These are phyloP conservation scores for Chrysemys picta DNA, from an alignment of 2,113 vertebrate species.

Conservation along the genomic window DNA sequence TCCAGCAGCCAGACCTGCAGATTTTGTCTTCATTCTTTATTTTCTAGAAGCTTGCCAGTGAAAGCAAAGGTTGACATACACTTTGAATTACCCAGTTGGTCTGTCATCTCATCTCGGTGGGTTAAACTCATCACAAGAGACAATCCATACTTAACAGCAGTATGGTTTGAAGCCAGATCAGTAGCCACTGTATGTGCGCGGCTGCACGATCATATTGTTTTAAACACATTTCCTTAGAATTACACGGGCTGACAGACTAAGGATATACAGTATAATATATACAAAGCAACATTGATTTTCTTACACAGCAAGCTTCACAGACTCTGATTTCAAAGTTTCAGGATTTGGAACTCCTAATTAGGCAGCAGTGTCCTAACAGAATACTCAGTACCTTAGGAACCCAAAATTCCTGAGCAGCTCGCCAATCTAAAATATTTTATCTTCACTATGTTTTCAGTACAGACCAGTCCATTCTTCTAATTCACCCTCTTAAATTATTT, in stretches of 20 bases:
- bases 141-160: background rate
- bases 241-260: background rate
- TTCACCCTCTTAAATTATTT: conserved; percentile 17
- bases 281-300: background rate
- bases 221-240: conserved; percentile 56
- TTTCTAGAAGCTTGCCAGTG: background rate
- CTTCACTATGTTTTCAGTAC: background rate
- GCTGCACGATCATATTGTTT: conserved; percentile 30
- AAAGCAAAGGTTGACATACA: conserved; percentile 11
- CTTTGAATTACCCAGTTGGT: background rate
- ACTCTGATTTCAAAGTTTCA: background rate
- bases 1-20: background rate
- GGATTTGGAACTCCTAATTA: conserved; percentile 36
- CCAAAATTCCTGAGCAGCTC: conserved; percentile 25
- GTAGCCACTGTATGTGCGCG: background rate
- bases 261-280: background rate
- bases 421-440: conserved; percentile 21
- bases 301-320: background rate
- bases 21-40: background rate
- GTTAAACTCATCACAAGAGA: conserved; percentile 30
- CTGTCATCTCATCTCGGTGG: background rate
- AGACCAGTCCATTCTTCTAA: background rate
- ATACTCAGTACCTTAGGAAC: conserved; percentile 2
- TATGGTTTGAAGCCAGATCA: conserved; percentile 20
- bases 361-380: conserved; percentile 15